Percentiles rank a stretch among this genome's conserved stretches.
phyloP scores from a whole-genome alignment of 2,888 invertebrate species.

The Choreutis nemorana region DNA sequence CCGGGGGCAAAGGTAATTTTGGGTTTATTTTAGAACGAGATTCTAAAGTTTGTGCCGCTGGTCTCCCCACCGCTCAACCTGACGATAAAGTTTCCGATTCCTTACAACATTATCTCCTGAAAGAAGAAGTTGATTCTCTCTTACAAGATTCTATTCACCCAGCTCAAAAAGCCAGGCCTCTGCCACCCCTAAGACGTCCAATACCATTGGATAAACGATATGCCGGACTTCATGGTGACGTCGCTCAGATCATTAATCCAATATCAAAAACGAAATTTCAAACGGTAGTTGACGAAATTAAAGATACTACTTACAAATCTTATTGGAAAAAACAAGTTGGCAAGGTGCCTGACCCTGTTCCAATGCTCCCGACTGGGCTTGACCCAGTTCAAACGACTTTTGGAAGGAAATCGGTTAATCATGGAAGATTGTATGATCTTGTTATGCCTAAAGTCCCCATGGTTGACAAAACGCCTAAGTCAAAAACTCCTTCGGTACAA shows the following conservation, averaged over 20 bases:
- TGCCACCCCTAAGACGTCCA: constrained; percentile 33
- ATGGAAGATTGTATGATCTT: constrained; percentile 39
- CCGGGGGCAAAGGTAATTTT: constrained; percentile 46
- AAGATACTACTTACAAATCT: constrained; percentile 36
- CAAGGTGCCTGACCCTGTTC: constrained; percentile 27
- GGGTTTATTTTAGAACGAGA: constrained; percentile 44
- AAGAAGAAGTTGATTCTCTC: constrained; percentile 44
- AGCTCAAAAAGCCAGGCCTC: constrained; percentile 23
- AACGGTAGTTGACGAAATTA: constrained; percentile 36
- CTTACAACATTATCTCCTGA: constrained; percentile 36
- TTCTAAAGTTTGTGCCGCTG: constrained; percentile 43
- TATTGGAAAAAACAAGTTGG: constrained; percentile 45
- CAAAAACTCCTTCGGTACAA: constrained; percentile 28
- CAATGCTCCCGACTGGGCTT: constrained; percentile 46
- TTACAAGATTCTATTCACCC: constrained; percentile 39
- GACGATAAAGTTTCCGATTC: constrained; percentile 24
- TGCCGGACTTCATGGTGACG: constrained; percentile 26
- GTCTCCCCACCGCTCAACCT: constrained; percentile 35
- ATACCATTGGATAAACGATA: constrained; percentile 28
- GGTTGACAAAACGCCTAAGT: constrained; percentile 30
- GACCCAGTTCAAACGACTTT: constrained; percentile 31
- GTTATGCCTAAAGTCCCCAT: constrained; percentile 39
- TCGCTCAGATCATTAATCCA: constrained; percentile 31
- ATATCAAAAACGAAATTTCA: constrained; percentile 39
- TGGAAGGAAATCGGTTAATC: constrained; percentile 29